A percentile compares a stretch with the other conserved stretches of the same genome.
Conservation (phyloP, 2,113 vertebrate species). For the Grallaria varia region DNA sequence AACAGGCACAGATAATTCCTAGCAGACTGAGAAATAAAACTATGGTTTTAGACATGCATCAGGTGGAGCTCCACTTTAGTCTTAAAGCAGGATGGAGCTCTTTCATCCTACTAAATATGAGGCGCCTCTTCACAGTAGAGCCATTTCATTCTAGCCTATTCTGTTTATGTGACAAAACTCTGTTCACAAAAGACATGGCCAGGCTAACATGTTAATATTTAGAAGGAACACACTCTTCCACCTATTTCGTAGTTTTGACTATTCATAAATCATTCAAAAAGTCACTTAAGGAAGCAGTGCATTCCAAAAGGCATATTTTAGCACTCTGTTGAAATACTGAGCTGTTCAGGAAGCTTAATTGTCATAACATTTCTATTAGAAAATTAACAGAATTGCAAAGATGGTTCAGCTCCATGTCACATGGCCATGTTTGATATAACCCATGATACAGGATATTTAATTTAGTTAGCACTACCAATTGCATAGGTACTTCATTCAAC, state of each 20-base stretch:
- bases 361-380: slow-evolving; percentile 67
- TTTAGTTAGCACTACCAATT: background rate
- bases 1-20: background rate
- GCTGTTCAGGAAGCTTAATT: slow-evolving; percentile 40
- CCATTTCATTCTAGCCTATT: background rate
- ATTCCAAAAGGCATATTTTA: slow-evolving; percentile 36
- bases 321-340: background rate
- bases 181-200: background rate
- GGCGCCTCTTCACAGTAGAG: background rate
- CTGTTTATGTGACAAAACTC: background rate
- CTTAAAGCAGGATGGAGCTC: background rate
- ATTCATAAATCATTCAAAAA: background rate
- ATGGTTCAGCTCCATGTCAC: background rate
- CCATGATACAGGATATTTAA: slow-evolving; percentile 59
- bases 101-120: background rate
- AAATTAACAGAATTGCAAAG: slow-evolving; percentile 39
- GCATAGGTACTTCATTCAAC: background rate
- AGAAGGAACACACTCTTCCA: background rate
- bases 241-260: background rate
- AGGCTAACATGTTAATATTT: background rate
- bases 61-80: background rate
- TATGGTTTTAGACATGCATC: background rate
- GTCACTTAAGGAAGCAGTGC: slow-evolving; percentile 21
- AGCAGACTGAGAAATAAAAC: background rate
- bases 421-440: slow-evolving; percentile 37